Percentiles rank a stretch among this genome's conserved stretches.
Evolutionary conservation across 2,797 vertebrate species (phyloP).

Genomic region (Propithecus perrieri): DNA sequence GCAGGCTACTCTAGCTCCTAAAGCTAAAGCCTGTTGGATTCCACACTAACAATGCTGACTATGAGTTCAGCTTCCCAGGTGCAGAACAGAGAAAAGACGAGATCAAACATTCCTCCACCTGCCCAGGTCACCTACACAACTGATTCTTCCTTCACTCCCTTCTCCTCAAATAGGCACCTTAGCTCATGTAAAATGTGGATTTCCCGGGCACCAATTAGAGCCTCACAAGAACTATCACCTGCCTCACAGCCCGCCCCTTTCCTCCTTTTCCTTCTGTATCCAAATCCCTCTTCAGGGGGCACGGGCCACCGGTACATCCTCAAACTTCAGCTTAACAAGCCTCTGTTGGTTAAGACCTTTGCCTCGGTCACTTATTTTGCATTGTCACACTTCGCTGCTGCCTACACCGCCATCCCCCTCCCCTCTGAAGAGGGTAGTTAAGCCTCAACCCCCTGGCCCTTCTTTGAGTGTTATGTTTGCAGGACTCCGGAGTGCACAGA

Average conservation of each 20-base stretch:
- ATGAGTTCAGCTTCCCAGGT: too few relatives aligned
- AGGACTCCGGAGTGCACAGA: background rate
- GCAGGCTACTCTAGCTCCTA: too few relatives aligned
- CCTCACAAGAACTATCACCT: background rate
- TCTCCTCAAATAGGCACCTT: too few relatives aligned
- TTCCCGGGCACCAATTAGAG: background rate
- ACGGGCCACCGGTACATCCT: background rate
- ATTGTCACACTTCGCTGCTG: background rate
- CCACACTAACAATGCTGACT: too few relatives aligned
- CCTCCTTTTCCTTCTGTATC: background rate
- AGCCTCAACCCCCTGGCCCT: background rate
- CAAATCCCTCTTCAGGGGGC: background rate
- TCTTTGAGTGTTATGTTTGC: background rate
- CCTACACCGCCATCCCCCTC: background rate
- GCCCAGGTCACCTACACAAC: too few relatives aligned
- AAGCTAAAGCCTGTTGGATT: too few relatives aligned
- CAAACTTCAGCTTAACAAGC: background rate
- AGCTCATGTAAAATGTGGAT: background rate
- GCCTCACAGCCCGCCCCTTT: background rate
- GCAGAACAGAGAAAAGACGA: too few relatives aligned
- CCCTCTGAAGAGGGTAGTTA: background rate
- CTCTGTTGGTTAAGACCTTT: background rate
- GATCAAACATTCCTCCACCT: too few relatives aligned
- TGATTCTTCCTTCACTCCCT: too few relatives aligned
- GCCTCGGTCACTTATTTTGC: background rate